Conservation (phyloP, 2,888 invertebrate genomes). For the Adelognathus sp. region DNA sequence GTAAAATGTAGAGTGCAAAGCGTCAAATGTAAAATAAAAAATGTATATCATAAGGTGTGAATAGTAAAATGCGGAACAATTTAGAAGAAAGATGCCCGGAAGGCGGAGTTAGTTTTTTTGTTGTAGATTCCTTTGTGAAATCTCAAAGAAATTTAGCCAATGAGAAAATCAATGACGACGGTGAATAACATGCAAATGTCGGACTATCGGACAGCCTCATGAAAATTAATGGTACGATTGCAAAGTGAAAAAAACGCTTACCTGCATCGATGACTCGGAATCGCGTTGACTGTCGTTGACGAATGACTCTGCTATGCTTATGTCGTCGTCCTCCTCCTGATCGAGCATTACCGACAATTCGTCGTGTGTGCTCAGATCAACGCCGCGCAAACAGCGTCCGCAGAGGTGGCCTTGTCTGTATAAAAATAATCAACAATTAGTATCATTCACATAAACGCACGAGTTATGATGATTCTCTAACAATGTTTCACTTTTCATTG, state of each 20-base stretch:
- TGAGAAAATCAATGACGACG: neutral
- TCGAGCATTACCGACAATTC: constrained; percentile 87
- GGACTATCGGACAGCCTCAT: neutral
- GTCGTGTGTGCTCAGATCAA: constrained; percentile 83
- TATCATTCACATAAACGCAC: neutral
- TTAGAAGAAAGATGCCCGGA: too few relatives aligned
- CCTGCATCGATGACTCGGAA: constrained; percentile 71
- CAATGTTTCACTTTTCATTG: neutral
- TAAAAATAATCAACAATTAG: constrained; percentile 53
- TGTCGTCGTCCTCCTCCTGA: constrained; percentile 88
- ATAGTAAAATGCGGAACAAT: too few relatives aligned
- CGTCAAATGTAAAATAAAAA: too few relatives aligned
- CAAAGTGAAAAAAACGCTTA: constrained; percentile 61
- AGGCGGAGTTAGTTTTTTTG: neutral
- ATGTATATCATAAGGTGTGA: too few relatives aligned
- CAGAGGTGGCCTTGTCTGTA: constrained; percentile 91
- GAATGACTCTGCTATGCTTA: constrained; percentile 84
- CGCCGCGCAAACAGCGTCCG: constrained; percentile 89
- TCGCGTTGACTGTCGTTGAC: constrained; percentile 71
- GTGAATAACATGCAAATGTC: constrained; percentile 17
- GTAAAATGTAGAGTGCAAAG: too few relatives aligned
- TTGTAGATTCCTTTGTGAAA: neutral
- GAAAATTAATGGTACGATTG: neutral
- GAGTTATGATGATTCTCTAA: neutral
- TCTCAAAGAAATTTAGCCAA: constrained; percentile 4